Base-by-base conservation (phyloP, 2,888 invertebrate species). In the Aphodius sticticus region DNA sequence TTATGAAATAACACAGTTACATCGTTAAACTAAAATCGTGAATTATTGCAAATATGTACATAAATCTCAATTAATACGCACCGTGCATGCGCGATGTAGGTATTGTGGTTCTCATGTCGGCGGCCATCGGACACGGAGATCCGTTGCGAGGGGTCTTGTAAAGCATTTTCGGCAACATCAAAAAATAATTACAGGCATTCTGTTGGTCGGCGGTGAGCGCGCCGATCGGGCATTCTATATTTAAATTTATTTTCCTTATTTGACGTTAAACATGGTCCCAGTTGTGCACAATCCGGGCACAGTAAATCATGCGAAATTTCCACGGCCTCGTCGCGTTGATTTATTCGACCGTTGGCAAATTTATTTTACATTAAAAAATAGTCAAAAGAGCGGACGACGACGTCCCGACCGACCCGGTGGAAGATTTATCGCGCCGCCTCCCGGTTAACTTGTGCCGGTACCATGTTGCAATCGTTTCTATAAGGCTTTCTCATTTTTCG, bases 301-400 rank as follows among this genome's bases (percentile, higher is more conserved):
- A 69, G 53, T 81, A 81, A 81, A 81, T 81, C 79, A 81, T 79
- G 76, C 77, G 79, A 81, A 53, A 81, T 81, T 81, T 81, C 77
- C 78, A 36, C 74, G 74, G 53, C 70, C 53, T 75, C 69, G 69
- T 37, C 69, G 76, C 36, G 77, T 76, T 81, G 81, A 81, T 81
- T 81, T 81, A 81, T 81, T 74, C 70, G 77, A 81, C 78, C 77
- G 77, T 77, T 77, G 78, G 81, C 80, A 76, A 80, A 81, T 81
- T 81, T 81, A 81, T 81, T 79, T 79, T 79, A 79, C 77, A 81
- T 81, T 81, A 81, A 81, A 79, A 79, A 77, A 79, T 79, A 79
- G 79, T 69, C 77, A 79, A 79, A 72, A 74, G 37, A 37, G 35
- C 36, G 36, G 74, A 74, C n/a, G 37, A 36, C 37, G 35, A 74